Percentiles rank a stretch among this genome's conserved stretches.
Conservation (phyloP, 2,113 vertebrate species). For the Lagopus muta region DNA sequence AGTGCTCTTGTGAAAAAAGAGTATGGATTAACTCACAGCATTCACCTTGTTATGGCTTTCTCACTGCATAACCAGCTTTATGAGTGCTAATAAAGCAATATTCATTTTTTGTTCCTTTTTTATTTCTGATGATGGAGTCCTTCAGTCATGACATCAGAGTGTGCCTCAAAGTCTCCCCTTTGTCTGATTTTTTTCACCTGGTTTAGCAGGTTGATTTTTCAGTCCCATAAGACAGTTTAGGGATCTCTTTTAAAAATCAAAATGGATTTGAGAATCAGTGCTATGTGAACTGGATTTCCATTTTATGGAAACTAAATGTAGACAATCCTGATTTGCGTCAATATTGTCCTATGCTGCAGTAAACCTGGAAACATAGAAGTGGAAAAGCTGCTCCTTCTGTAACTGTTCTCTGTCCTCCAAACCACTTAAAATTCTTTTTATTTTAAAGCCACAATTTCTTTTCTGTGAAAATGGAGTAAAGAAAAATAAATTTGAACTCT, state of each 20-base stretch:
- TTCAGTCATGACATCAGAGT: constrained; percentile 23
- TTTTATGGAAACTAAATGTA: neutral
- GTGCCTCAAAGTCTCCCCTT: constrained; percentile 10
- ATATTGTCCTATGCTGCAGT: neutral
- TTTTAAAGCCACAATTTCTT: neutral
- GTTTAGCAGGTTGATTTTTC: neutral
- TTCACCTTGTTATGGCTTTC: constrained; percentile 30
- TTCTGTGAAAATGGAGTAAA: constrained; percentile 19
- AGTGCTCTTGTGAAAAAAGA: constrained; percentile 7
- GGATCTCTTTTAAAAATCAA: neutral
- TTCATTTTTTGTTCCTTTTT: neutral
- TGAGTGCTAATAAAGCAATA: constrained; percentile 35
- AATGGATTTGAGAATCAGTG: neutral
- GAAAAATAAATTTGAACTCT: constrained; percentile 9
- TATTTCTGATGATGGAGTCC: constrained; percentile 9
- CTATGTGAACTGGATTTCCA: neutral
- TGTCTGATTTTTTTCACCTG: neutral
- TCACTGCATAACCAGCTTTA: constrained; percentile 26
- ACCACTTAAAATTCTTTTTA: neutral
- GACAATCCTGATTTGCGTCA: neutral
- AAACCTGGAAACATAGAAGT: neutral
- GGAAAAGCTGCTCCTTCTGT: neutral
- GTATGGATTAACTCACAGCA: constrained; percentile 48
- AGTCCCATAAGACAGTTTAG: neutral
- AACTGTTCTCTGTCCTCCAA: neutral